A percentile compares a stretch with the other conserved stretches of the same genome.
phyloP scores from a whole-genome alignment of 2,888 invertebrate species.

The Trachelus tabidus region DNA sequence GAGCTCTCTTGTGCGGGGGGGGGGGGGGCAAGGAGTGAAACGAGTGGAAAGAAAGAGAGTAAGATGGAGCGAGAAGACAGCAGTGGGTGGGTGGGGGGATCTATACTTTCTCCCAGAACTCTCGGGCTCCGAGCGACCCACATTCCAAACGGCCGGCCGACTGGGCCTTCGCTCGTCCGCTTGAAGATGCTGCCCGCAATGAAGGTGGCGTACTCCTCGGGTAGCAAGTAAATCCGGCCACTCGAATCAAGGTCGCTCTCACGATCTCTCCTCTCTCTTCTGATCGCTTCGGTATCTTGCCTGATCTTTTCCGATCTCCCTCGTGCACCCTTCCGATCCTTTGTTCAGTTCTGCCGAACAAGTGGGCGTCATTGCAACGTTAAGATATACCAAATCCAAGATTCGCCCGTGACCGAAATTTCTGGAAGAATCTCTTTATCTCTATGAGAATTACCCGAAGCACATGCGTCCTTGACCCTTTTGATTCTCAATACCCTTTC shows the following conservation, averaged over 20 bases:
- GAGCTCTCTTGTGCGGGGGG: not conserved
- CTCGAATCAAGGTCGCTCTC: constrained; percentile 60
- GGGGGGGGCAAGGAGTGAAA: constrained; percentile 33
- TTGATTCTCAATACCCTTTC: not conserved
- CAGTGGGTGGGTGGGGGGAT: constrained; percentile 18
- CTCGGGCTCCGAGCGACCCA: constrained; percentile 52
- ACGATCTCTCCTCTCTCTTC: constrained; percentile 41
- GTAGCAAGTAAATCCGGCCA: constrained; percentile 15
- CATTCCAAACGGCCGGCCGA: constrained; percentile 53
- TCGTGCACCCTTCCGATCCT: not conserved
- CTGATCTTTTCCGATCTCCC: not conserved
- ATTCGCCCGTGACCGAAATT: not conserved
- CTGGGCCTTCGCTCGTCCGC: constrained; percentile 31
- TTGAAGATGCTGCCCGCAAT: constrained; percentile 47
- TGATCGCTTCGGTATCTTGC: not conserved
- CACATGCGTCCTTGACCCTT: not conserved
- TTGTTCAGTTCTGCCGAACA: not conserved
- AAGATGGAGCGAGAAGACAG: not conserved
- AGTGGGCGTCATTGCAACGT: not conserved
- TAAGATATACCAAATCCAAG: not conserved
- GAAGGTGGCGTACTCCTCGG: constrained; percentile 3
- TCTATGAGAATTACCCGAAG: not conserved
- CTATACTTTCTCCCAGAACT: constrained; percentile 57
- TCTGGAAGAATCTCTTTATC: not conserved
- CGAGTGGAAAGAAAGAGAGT: constrained; percentile 48